Base-by-base conservation (phyloP, 2,113 vertebrate genomes). In the Mustela nigripes region DNA sequence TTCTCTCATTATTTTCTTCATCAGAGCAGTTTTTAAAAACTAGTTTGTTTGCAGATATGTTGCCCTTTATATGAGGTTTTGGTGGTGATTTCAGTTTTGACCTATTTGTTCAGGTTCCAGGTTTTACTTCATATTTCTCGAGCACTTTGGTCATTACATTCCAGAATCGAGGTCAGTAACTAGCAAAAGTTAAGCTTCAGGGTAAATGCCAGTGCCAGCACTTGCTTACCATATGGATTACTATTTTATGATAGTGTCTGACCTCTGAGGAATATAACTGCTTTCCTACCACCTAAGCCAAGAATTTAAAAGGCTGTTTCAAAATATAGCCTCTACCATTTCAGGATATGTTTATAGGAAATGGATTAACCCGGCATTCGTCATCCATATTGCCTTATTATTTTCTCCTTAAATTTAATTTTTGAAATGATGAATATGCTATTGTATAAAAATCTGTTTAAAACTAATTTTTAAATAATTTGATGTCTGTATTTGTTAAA, bases 191-290 rank as follows among this genome's bases (percentile, higher is more conserved):
- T 31, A 93, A 78, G 60, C 89, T 89, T 21, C 26, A 95, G 82
- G 78, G 82, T 58, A 95, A 96, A 94, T 81, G 87, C 62, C 74
- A 97, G 19, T 82, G 93, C 21, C 26, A 85, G 78, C 18, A 65
- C 83, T 97, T 91, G 53, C 79, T 91, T 93, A 93, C 82, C 88
- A 83, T 48, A 95, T 62, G 18, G 39, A 62, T 89, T 91, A 78
- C 53, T 93, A 67, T 96, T 88, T 95, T 85, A 97, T 93, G 93
- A 65, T 80, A 62, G 21, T 79, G 86, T 93, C 45, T 78, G 71
- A 95, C n/a, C 63, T 48, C 65, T 89, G 60, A 73, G 50, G 91
- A 97, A 79, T 86, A 58, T 48, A 94, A 69, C 73, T 95, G 7
- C 16, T 78, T 93, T 89, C 33, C 92, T 26, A 89, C 18, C 31